Conservation (phyloP, 2,888 invertebrate genomes). For the Emmelina monodactyla region DNA sequence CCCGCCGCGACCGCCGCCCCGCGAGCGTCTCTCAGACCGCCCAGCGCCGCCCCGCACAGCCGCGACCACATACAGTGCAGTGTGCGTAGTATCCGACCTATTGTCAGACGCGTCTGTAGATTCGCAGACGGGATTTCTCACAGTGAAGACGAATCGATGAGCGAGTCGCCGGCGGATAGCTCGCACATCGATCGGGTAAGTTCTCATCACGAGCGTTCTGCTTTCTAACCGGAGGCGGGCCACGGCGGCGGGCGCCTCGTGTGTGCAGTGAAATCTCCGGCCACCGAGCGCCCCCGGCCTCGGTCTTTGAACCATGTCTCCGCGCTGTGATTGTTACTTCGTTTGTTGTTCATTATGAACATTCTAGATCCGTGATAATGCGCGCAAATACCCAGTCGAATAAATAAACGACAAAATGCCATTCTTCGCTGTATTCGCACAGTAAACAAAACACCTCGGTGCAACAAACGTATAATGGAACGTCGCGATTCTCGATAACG, state of each 20-base stretch:
- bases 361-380: constrained; percentile 24
- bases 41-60: constrained; percentile 11
- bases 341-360: constrained; percentile 30
- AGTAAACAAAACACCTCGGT: too few species aligned
- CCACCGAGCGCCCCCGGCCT: constrained; percentile 23
- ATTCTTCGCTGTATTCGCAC: too few species aligned
- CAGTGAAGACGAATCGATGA: constrained; percentile 38
- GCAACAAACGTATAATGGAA: too few species aligned
- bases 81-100: constrained; percentile 43
- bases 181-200: constrained; percentile 58
- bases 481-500: too few species aligned
- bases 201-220: constrained; percentile 10
- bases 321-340: too few species aligned
- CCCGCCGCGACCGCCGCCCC: constrained; percentile 22
- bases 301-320: constrained; percentile 57
- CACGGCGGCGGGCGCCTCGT: constrained; percentile 17
- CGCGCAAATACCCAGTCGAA: background rate
- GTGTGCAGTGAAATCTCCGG: constrained; percentile 14
- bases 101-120: too few species aligned
- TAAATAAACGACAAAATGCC: background rate
- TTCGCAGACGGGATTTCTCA: too few species aligned
- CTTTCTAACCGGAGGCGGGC: constrained; percentile 8
- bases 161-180: constrained; percentile 31
- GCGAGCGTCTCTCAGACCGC: constrained; percentile 9
- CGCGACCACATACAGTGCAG: constrained; percentile 28